Evolutionary conservation across 2,888 invertebrate species (phyloP).

Genomic region (Atethmia centrago): DNA sequence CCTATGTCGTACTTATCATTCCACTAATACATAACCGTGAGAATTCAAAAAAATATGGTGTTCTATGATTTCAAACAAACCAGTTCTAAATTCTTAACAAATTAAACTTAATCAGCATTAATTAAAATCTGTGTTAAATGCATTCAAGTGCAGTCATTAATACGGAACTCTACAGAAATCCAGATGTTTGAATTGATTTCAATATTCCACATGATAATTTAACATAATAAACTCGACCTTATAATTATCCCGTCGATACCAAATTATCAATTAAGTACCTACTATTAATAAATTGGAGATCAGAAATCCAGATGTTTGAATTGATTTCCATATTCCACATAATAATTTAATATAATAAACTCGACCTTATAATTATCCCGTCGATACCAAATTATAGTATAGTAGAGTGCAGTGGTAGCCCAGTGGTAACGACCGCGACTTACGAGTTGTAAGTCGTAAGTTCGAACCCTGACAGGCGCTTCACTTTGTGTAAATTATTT

Average conservation of each 20-base stretch:
- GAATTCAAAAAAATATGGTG: conserved; percentile 12
- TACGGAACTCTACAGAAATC: conserved; percentile 42
- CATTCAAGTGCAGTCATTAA: conserved; percentile 41
- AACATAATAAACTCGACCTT: conserved; percentile 28
- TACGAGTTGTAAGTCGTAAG: no score
- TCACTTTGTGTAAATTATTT: no score
- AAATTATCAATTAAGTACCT: conserved; percentile 49
- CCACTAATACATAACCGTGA: conserved; percentile 14
- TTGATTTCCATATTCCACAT: conserved; percentile 47
- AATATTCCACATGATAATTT: conserved; percentile 42
- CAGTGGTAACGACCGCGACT: no score
- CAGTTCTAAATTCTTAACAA: conserved; percentile 31
- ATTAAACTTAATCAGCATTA: conserved; percentile 32
- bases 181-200: conserved; percentile 43
- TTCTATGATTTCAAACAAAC: conserved; percentile 25
- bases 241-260: conserved; percentile 34
- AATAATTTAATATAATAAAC: conserved; percentile 41
- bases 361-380: conserved; percentile 22
- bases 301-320: conserved; percentile 31
- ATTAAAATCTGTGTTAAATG: conserved; percentile 45
- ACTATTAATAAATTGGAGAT: conserved; percentile 29
- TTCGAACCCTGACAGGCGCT: no score
- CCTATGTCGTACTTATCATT: neutral
- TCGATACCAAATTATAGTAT: conserved; percentile 46
- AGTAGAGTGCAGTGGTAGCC: no score